Conservation (phyloP, 2,888 invertebrate species). For the Gandaritis pyraliata region DNA sequence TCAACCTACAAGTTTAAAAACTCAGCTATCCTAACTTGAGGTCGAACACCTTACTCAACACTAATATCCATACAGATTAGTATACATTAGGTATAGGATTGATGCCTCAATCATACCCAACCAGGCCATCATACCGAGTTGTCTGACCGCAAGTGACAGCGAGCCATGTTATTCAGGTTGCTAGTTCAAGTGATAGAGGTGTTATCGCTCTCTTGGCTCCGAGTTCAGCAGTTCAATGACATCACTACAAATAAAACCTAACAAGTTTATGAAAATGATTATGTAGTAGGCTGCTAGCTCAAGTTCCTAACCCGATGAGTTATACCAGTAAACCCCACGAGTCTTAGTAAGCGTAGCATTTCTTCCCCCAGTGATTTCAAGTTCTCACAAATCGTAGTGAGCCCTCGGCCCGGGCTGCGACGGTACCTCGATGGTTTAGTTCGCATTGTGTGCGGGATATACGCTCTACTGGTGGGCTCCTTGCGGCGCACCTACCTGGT, state of each 20-base stretch:
- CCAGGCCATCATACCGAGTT: conserved; percentile 6
- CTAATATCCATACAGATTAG: no score
- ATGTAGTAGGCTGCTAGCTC: no score
- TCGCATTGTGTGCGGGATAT: conserved; percentile 68
- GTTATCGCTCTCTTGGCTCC: conserved; percentile 1
- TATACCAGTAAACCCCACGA: neutral
- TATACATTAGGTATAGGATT: no score
- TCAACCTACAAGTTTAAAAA: neutral
- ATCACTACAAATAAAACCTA: neutral
- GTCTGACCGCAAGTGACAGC: conserved; percentile 18
- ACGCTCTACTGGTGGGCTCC: conserved; percentile 56
- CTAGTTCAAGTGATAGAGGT: neutral
- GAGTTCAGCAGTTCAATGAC: neutral
- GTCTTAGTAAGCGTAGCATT: conserved; percentile 38
- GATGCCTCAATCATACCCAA: no score
- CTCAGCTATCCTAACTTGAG: neutral
- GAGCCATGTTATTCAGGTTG: conserved; percentile 11
- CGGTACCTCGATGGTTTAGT: conserved; percentile 66
- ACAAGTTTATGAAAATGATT: no score
- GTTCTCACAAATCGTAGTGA: conserved; percentile 71
- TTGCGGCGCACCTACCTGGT: conserved; percentile 53
- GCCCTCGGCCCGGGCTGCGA: conserved; percentile 43
- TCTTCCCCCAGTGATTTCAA: conserved; percentile 70
- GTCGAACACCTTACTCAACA: no score
- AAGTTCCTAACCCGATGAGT: neutral